Evolutionary conservation across 1,140 invertebrate species (phyloP), one percentile per base, ranked within the genome.

Genomic region (Leptonema lineaticorne): DNA sequence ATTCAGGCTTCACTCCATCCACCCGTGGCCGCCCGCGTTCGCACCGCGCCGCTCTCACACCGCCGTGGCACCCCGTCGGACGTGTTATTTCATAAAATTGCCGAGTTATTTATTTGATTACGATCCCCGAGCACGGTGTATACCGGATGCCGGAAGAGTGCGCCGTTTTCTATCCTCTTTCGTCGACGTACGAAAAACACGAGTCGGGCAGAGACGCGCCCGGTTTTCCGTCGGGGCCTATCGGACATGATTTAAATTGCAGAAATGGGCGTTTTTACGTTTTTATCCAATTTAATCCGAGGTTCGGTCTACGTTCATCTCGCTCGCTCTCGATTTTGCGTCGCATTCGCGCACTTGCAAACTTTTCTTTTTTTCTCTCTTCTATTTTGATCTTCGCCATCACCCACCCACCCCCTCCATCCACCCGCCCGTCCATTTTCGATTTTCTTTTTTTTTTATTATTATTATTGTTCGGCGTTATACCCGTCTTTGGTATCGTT

Each of bases 211-310:
- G 9, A 20, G 58, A 41, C 9, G 2, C 16, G 30, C 30, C 50
- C 4, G 8, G 20, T 1, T 9, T 22, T 46, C 70, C 0, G 27
- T 29, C 45, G 68, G 62, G 66, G 60, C 65, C 66, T 48, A 63
- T 64, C 57, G 71, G 37, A 62, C 71, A 76, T 78, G 75, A 77
- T 77, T 78, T 78, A 78, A 78, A 78, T 78, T 76, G 75, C 76
- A 76, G 76, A 77, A 77, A 77, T 76, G 76, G 76, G 76, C 76
- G 76, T 77, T 78, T 78, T 78, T 77, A 75, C 74, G 72, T 78
- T 76, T 77, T 75, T 75, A 75, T 76, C 72, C 74, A 76, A 76
- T 77, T 75, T 75, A 75, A 76, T 74, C 74, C 72, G 68, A 1
- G 11, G 28, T 1, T 20, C 22, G 28, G 26, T 18, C n/a, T n/a